phyloP scores from a whole-genome alignment of 2,888 invertebrate genomes.

The Scaptomyza polygonia region DNA sequence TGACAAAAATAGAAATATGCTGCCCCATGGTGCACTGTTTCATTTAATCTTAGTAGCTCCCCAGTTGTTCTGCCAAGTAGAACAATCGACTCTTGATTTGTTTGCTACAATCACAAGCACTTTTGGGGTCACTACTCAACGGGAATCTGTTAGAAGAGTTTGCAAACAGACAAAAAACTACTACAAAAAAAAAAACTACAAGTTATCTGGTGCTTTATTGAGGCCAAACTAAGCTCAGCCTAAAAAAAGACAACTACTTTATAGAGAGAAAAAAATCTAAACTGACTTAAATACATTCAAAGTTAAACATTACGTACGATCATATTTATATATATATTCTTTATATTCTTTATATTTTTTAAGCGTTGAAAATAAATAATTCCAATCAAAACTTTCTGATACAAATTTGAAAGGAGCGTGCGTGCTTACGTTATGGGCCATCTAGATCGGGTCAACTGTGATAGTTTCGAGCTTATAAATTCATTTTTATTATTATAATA shows the following conservation, averaged over 20 bases:
- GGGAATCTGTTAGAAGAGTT: no score
- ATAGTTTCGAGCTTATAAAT: slow-evolving; percentile 41
- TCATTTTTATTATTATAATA: slow-evolving; percentile 42
- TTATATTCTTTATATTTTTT: neutral
- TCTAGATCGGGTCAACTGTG: slow-evolving; percentile 5
- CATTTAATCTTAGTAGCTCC: neutral
- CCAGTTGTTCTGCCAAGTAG: neutral
- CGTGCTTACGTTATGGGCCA: slow-evolving; percentile 10
- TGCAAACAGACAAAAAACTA: no score
- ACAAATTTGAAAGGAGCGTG: slow-evolving; percentile 14
- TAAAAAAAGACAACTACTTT: neutral
- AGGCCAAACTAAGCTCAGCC: neutral
- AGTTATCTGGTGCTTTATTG: neutral
- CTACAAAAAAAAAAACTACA: no score
- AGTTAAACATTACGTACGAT: neutral
- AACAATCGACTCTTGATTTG: neutral
- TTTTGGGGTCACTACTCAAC: neutral
- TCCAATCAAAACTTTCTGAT: slow-evolving; percentile 7
- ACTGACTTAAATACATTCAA: neutral
- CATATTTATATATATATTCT: no score
- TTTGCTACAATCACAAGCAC: neutral
- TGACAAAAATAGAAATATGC: neutral
- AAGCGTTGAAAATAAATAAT: neutral
- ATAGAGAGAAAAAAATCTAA: neutral
- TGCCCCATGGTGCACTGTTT: neutral